Evolutionary conservation across 2,113 vertebrate genomes (phyloP).

Genomic region (Poeciliopsis turrubarensis): DNA sequence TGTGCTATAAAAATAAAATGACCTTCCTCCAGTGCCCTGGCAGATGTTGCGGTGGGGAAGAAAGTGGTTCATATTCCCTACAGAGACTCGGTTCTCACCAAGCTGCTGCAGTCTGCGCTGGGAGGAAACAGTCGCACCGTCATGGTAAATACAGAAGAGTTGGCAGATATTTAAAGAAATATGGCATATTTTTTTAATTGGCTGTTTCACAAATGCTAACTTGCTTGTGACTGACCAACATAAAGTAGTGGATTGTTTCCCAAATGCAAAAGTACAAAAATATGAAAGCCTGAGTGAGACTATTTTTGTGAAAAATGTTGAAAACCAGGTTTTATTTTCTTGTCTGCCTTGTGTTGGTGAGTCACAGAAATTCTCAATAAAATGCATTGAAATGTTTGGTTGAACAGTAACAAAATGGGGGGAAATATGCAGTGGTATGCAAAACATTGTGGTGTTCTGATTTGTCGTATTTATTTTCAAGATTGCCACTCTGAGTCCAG

Average conservation of each 20-base stretch:
- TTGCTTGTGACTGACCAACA: too few species aligned
- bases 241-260: too few species aligned
- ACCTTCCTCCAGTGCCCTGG: conserved; percentile 77
- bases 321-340: too few species aligned
- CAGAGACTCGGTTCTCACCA: conserved; percentile 87
- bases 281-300: too few species aligned
- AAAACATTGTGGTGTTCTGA: neutral
- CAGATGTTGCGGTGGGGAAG: conserved; percentile 84
- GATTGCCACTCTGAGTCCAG: conserved; percentile 88
- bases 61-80: conserved; percentile 86
- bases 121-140: conserved; percentile 89
- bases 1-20: too few species aligned
- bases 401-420: too few species aligned
- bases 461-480: conserved; percentile 44
- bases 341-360: too few species aligned
- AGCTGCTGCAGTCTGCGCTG: conserved; percentile 87
- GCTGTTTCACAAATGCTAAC: too few species aligned
- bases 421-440: neutral
- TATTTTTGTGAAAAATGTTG: too few species aligned
- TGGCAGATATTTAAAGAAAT: neutral
- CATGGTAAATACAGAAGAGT: conserved; percentile 77
- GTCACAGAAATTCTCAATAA: too few species aligned
- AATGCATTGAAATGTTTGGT: too few species aligned
- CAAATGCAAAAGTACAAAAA: too few species aligned
- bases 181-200: neutral